Base-by-base conservation (phyloP, 2,888 invertebrate genomes). In the Anaspis maculata region DNA sequence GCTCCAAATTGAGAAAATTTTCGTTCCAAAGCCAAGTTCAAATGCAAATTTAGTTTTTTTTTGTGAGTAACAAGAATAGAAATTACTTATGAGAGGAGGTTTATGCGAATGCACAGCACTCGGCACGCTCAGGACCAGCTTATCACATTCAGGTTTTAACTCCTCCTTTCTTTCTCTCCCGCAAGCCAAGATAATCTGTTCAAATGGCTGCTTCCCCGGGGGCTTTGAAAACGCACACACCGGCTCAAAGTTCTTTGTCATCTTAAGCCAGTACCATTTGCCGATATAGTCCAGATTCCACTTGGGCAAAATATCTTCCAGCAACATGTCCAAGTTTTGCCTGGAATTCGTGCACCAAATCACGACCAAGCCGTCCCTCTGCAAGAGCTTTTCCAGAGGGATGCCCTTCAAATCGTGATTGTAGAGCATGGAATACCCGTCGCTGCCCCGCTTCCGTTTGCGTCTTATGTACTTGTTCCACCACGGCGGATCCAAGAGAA, bases 401-500 rank as follows among this genome's bases (percentile, higher is more conserved):
- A 95, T 69, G 10, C 74, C 66, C 2, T 73, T 68, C 33, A 96
- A 71, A 32, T 83, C 79, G 42, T 79, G 73, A 56, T 87, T 83
- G 44, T 76, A 74, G 71, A 92, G 73, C 83, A 86, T 86, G 44
- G 73, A 64, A 61, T 91, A 90, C 44, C 33, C 78, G 45, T 79
- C 73, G n/a, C n/a, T n/a, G n/a, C n/a, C n/a, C n/a, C n/a, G n/a
- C 47, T 68, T 69, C 54, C 80, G 83, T 55, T 83, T 71, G 41
- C 96, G 74, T 51, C 89, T 76, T 27, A 95, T 89, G 42, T 88
- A 94, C 65, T 91, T 92, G 61, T 96, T 96, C 72, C 83, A 80
- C 96, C 96, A 97, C 0, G 96, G 95, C 16, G 96, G 96, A 69
- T 97, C 97, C 46, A 94, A 69, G 11, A 95, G 66, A 30, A 97